These are phyloP conservation scores for Agelaius tricolor DNA, from an alignment of 2,113 vertebrate genomes.

Conservation along the genomic window DNA sequence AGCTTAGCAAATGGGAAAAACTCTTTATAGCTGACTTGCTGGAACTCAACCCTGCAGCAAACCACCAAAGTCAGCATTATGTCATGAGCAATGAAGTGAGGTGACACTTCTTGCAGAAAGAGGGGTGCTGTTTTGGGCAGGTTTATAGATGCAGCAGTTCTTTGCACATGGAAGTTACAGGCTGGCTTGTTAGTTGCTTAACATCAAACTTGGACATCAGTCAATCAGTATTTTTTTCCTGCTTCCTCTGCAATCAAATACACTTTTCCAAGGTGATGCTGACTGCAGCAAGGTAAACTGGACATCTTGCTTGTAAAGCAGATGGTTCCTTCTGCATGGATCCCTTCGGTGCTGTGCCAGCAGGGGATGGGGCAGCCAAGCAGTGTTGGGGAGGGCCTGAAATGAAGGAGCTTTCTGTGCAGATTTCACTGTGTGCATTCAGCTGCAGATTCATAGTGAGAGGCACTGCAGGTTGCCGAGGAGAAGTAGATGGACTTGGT, in stretches of 20 bases:
- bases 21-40: conserved; percentile 19
- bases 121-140: background rate
- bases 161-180: background rate
- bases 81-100: background rate
- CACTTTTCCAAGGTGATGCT: background rate
- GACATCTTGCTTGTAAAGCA: background rate
- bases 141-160: background rate
- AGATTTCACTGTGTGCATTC: background rate
- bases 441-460: background rate
- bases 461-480: background rate
- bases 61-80: background rate
- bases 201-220: background rate
- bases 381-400: background rate
- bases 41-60: conserved; percentile 12
- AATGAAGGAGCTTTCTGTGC: background rate
- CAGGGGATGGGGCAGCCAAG: background rate
- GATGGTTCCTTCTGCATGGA: background rate
- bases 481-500: background rate
- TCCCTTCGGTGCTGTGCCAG: background rate
- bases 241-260: background rate
- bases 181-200: background rate
- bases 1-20: background rate
- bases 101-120: background rate
- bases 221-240: background rate
- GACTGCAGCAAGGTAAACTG: background rate